Evolutionary conservation across 2,888 invertebrate species (phyloP), one percentile per base, ranked within the genome.

Genomic region (Norana najaformis): DNA sequence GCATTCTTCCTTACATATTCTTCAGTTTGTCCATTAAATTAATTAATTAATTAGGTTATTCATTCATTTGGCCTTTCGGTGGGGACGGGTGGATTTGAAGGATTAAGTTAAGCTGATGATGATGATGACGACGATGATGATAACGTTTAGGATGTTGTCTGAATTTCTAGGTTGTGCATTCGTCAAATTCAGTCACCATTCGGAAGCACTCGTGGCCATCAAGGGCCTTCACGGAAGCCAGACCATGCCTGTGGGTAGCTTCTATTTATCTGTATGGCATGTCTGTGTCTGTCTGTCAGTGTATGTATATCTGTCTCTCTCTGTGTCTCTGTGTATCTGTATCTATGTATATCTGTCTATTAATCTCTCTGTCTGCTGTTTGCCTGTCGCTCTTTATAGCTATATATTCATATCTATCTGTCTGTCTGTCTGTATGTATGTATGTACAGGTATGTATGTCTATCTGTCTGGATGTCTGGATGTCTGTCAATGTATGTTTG

Each of bases 171-270:
- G 99, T 96, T 99, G 99, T 96, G 99, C 99, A 95, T 99, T 99
- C 96, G 99, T 99, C 94, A 99, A 99, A 96, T 99, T 97, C 96
- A 97, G 97, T 95, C 97, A 97, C 94, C 98, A 98, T 95, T 97
- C 97, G 95, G 99, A 99, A 96, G 99, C 99, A 94, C 98, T 98
- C 96, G 97, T 98, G 93, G 99, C 99, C 95, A 99, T 99, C 96
- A 97, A 97, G 96, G 97, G 97, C 96, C 96, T 99, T 95, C 99
- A 99, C 97, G 99, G 99, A 95, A 98, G 98, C 96, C 99, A 99
- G 97, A 99, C 99, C 96, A 99, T 99, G 99, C 98, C 98, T 96
- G 98, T 99, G 96, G 98, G 98, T 96, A 89, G 11, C 30, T 30
- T 30, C 88, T n/a, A n/a, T n/a, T n/a, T n/a, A 23, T 30, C 23